These are phyloP conservation scores for Salvator merianae DNA, from an alignment of 2,113 vertebrate species.

Conservation along the genomic window DNA sequence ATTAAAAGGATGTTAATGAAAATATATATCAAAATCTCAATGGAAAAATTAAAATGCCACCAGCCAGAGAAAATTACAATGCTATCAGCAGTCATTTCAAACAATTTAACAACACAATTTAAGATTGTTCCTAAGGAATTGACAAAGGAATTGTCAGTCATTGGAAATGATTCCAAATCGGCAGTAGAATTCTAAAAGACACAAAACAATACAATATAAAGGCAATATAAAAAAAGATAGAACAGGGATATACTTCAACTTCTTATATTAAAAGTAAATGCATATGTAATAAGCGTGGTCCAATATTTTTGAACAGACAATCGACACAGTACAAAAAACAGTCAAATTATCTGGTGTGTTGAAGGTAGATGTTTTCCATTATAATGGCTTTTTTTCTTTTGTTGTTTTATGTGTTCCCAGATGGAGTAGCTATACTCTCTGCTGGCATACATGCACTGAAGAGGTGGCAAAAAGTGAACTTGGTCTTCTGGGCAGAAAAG, in stretches of 20 bases:
- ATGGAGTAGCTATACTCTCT: too few relatives aligned
- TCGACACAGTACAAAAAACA: background rate
- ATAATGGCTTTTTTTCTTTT: background rate
- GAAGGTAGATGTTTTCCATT: too few relatives aligned
- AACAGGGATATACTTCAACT: background rate
- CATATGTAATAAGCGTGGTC: background rate
- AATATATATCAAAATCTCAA: conserved; percentile 34
- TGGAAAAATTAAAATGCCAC: conserved; percentile 23
- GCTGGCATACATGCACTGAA: too few relatives aligned
- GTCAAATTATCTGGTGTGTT: background rate
- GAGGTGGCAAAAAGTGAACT: too few relatives aligned
- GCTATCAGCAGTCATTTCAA: conserved; percentile 20
- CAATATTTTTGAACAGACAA: background rate
- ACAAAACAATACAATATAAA: background rate
- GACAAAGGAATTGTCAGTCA: background rate
- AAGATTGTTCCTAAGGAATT: background rate
- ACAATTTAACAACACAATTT: background rate
- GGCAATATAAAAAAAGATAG: background rate
- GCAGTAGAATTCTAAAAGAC: background rate
- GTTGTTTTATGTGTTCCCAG: background rate
- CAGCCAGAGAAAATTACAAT: conserved; percentile 38
- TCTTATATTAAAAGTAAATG: background rate
- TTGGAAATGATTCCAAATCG: background rate
- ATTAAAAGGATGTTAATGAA: conserved; percentile 25
- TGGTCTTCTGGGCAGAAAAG: too few relatives aligned